A percentile compares a stretch with the other conserved stretches of the same genome.
Conservation (phyloP, 2,888 invertebrate species). For the Athalia circularis region DNA sequence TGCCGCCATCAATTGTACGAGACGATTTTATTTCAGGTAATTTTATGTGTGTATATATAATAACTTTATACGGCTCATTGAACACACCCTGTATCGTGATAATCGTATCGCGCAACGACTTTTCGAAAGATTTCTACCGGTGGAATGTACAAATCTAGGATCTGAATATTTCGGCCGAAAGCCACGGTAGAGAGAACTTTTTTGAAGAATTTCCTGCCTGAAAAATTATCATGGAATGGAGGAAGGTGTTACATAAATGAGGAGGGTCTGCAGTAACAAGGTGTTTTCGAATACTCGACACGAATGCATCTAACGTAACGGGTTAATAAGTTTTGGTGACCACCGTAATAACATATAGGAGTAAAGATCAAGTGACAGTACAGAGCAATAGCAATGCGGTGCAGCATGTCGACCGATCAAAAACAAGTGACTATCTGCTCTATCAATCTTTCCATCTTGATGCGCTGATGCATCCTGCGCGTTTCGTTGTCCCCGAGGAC, state of each 20-base stretch:
- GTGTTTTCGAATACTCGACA: background rate
- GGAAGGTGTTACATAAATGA: no score
- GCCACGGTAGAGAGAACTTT: no score
- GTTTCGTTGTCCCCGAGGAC: conserved; percentile 45
- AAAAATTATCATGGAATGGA: no score
- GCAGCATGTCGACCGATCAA: conserved; percentile 65
- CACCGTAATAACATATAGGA: conserved; percentile 31
- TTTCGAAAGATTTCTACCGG: no score
- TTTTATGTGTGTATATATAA: no score
- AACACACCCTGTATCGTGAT: no score
- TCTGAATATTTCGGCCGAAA: no score
- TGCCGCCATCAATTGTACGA: background rate
- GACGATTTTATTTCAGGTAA: background rate
- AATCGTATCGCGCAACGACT: no score
- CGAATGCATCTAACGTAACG: background rate
- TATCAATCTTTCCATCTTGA: conserved; percentile 63
- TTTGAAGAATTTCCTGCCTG: no score
- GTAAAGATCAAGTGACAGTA: conserved; percentile 8
- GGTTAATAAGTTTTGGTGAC: background rate
- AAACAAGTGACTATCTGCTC: conserved; percentile 65
- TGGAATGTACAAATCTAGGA: no score
- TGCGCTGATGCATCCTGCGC: conserved; percentile 31
- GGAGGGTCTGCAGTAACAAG: no score
- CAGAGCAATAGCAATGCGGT: conserved; percentile 51
- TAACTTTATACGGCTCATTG: no score